phyloP scores from a whole-genome alignment of 2,888 invertebrate genomes.

The Nemotelus pantherinus region DNA sequence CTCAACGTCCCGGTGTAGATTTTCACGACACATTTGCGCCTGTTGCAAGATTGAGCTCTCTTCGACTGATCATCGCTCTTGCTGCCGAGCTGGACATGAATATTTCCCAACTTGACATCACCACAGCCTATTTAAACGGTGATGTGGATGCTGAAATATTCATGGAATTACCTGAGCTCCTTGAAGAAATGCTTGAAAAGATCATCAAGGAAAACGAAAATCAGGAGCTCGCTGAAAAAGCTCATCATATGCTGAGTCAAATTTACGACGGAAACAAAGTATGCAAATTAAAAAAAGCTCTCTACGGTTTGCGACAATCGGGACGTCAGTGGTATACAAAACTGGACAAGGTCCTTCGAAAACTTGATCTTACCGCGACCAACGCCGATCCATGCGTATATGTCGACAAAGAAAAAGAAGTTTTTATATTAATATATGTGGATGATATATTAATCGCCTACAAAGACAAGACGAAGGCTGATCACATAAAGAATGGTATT shows the following conservation, averaged over 20 bases:
- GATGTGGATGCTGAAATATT: slow-evolving; percentile 51
- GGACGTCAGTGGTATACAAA: slow-evolving; percentile 52
- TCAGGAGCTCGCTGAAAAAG: not conserved
- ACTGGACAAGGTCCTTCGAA: slow-evolving; percentile 50
- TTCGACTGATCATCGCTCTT: slow-evolving; percentile 51
- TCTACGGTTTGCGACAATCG: slow-evolving; percentile 52
- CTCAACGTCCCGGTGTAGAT: slow-evolving; percentile 55
- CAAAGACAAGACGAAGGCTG: not conserved
- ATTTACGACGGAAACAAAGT: not conserved
- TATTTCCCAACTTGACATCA: slow-evolving; percentile 52
- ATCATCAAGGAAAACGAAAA: not conserved
- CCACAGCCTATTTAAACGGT: slow-evolving; percentile 52
- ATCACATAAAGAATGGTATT: not conserved
- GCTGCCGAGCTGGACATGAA: slow-evolving; percentile 50
- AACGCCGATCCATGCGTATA: slow-evolving; percentile 51
- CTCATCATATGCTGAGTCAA: not conserved
- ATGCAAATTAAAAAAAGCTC: slow-evolving; percentile 46
- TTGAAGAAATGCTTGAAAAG: not conserved
- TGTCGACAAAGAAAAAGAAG: slow-evolving; percentile 9
- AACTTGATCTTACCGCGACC: slow-evolving; percentile 49
- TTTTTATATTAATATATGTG: not conserved
- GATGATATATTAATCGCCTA: not conserved
- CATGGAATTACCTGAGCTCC: slow-evolving; percentile 32
- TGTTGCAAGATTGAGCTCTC: slow-evolving; percentile 53
- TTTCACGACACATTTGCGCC: slow-evolving; percentile 57